These are phyloP conservation scores for Mechanitis messenoides DNA, from an alignment of 2,888 invertebrate species.

Conservation along the genomic window DNA sequence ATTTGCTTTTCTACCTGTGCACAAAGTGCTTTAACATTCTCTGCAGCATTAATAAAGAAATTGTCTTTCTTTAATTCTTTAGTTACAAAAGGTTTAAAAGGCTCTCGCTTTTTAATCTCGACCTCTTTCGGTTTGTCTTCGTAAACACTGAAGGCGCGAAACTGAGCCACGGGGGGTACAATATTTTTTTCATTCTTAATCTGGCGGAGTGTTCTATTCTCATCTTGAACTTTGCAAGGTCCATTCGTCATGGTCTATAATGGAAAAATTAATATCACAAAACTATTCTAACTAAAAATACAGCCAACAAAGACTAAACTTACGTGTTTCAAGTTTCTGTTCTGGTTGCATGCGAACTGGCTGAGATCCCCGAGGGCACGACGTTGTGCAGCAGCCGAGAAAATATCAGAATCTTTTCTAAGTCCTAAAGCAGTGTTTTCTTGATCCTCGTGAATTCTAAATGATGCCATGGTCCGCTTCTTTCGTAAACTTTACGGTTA, in stretches of 20 bases:
- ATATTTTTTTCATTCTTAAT: conserved; percentile 73
- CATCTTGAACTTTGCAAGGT: conserved; percentile 69
- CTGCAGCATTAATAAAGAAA: conserved; percentile 52
- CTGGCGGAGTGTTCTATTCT: conserved; percentile 63
- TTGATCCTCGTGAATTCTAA: conserved; percentile 86
- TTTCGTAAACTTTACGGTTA: conserved; percentile 59
- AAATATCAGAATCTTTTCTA: conserved; percentile 71
- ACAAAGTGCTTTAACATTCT: conserved; percentile 57
- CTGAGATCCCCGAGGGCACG: conserved; percentile 80
- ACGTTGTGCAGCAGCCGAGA: conserved; percentile 73
- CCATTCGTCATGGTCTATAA: conserved; percentile 65
- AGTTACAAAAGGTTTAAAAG: conserved; percentile 63
- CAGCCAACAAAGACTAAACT: conserved; percentile 41
- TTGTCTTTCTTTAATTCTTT: conserved; percentile 61
- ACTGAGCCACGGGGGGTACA: conserved; percentile 80
- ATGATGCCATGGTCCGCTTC: conserved; percentile 80
- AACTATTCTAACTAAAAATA: conserved; percentile 5
- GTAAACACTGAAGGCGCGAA: conserved; percentile 86
- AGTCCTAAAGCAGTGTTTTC: conserved; percentile 80
- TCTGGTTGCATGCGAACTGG: conserved; percentile 74
- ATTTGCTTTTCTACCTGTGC: conserved; percentile 59
- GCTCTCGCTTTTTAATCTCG: conserved; percentile 63
- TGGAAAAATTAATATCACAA: conserved; percentile 21
- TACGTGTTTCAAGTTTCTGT: conserved; percentile 73
- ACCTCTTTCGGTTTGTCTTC: conserved; percentile 77